Percentiles rank a stretch among this genome's conserved stretches.
These are phyloP conservation scores for Glyphotaelius pellucidus DNA, from an alignment of 2,888 invertebrate species.

Conservation along the genomic window DNA sequence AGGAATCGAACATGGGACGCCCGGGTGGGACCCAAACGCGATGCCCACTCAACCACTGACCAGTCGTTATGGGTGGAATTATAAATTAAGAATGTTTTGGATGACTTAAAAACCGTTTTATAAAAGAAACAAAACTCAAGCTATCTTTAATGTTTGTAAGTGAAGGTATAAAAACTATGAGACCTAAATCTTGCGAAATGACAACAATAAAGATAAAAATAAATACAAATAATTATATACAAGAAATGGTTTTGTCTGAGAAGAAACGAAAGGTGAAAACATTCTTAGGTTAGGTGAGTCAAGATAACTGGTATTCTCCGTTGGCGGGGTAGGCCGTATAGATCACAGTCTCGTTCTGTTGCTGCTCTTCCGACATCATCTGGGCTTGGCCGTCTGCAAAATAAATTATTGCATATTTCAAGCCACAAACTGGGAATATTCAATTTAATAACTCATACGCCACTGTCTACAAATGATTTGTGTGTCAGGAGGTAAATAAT, in stretches of 20 bases:
- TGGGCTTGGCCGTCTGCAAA: slow-evolving; percentile 59
- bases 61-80: no score
- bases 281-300: background rate
- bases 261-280: background rate
- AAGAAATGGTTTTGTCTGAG: slow-evolving; percentile 33
- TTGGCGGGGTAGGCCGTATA: slow-evolving; percentile 72
- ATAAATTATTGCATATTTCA: background rate
- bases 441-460: background rate
- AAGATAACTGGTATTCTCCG: slow-evolving; percentile 56
- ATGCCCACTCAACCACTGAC: no score
- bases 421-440: background rate
- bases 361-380: slow-evolving; percentile 45
- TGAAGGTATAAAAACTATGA: slow-evolving; percentile 9
- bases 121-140: background rate
- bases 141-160: background rate
- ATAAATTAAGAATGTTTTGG: background rate
- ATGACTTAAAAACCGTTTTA: background rate
- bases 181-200: slow-evolving; percentile 9
- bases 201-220: slow-evolving; percentile 19
- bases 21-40: no score
- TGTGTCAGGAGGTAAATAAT: background rate
- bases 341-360: slow-evolving; percentile 74
- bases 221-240: slow-evolving; percentile 31
- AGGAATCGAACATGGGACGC: no score
- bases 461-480: background rate